Conservation (phyloP, 2,113 vertebrate species). For the Perca schrenkii region DNA sequence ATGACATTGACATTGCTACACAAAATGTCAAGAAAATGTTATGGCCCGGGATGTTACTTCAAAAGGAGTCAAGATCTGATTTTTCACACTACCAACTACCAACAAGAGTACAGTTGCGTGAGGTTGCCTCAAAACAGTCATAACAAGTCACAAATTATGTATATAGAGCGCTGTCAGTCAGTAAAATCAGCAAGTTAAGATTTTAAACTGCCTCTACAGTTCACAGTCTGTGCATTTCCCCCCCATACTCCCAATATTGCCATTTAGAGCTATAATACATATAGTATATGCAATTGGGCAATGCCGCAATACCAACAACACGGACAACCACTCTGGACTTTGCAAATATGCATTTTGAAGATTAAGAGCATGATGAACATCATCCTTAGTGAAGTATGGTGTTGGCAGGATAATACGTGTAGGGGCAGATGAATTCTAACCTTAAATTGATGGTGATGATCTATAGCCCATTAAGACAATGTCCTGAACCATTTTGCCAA, state of each 20-base stretch:
- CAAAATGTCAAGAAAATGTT: neutral
- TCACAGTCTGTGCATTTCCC: neutral
- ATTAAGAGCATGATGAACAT: neutral
- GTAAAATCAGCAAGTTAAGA: neutral
- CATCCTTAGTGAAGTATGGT: too few species aligned
- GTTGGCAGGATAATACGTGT: neutral
- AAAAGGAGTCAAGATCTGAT: neutral
- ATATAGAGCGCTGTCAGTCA: neutral
- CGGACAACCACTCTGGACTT: neutral
- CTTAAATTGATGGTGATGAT: too few species aligned
- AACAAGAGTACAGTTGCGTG: neutral
- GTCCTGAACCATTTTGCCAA: neutral
- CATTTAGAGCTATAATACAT: neutral
- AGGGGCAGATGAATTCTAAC: neutral
- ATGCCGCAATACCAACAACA: neutral
- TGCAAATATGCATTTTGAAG: neutral
- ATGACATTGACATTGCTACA: neutral
- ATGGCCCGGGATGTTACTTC: neutral
- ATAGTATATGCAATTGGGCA: neutral
- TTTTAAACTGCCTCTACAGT: neutral
- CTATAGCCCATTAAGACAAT: too few species aligned
- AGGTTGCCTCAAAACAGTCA: constrained; percentile 12
- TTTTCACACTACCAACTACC: neutral
- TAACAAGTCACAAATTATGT: neutral
- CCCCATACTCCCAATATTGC: neutral